Evolutionary conservation across 2,113 vertebrate genomes (phyloP), one percentile per base, ranked within the genome.

Genomic region (Columba livia): DNA sequence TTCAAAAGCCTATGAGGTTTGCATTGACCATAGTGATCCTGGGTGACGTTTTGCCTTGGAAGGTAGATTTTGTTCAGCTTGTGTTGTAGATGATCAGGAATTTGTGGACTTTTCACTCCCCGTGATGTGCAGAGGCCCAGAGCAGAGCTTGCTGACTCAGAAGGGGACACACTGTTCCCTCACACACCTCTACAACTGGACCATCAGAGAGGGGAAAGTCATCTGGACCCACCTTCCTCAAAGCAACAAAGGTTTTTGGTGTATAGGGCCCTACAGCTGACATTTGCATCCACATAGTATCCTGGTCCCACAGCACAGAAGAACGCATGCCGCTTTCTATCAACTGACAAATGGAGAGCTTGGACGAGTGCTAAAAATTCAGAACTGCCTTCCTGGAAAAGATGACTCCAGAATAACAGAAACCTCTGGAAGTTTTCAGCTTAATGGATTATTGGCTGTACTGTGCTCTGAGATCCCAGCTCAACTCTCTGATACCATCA

Each of bases 371-470:
- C 10, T 82, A 26, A 74, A 70, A 56, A 10, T 17, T 29, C 71
- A 5, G 26, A 58, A 5, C 18, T 26, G 1, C 1, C 4, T 47
- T 78, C 31, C 54, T 56, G 44, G 60, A 70, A 56, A 44, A 70
- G 60, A 1, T 67, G 42, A 15, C 19, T 85, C 7, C 1, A 2
- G 26, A 58, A 23, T 4, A 53, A 38, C 19, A 81, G 60, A 56
- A 70, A 31, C 3, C 5, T 48, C 23, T 29, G 47, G 36, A 26
- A n/a, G 19, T 58, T 85, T 60, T 38, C n/a, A 65, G 12, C 26
- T 34, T 0, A 4, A n/a, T 4, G 36, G 48, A 10, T 50, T 54
- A 0, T 4, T 58, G 47, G 8, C 64, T 38, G 47, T 42, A 44
- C 12, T 34, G 38, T 54, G 28, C 32, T 53, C 44, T 40, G 44